These are phyloP conservation scores for Agrochola lota DNA, from an alignment of 2,888 invertebrate species.

Conservation along the genomic window DNA sequence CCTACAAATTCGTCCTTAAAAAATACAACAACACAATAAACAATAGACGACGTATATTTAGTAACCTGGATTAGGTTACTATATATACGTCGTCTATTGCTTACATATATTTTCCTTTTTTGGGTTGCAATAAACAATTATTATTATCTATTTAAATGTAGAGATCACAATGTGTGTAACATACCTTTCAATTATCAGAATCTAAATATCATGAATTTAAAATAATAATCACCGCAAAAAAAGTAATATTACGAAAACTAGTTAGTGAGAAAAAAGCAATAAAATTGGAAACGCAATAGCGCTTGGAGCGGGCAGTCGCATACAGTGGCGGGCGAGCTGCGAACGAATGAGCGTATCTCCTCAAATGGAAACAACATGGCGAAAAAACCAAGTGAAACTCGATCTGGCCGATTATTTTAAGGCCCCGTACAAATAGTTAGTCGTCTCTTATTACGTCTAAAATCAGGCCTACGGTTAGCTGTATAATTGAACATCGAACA, in stretches of 20 bases:
- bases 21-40: too few relatives aligned
- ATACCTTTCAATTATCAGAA: not conserved
- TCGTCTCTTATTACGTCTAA: not conserved
- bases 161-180: not conserved
- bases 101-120: not conserved
- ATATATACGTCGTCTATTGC: too few relatives aligned
- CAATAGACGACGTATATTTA: too few relatives aligned
- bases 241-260: conserved; percentile 53
- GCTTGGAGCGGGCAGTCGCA: conserved; percentile 32
- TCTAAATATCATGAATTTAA: not conserved
- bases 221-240: conserved; percentile 15
- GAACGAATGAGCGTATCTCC: conserved; percentile 75
- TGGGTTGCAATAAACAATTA: not conserved
- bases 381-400: conserved; percentile 55
- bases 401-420: conserved; percentile 1
- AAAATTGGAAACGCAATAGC: conserved; percentile 62
- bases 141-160: not conserved
- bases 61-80: too few relatives aligned
- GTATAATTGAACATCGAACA: too few relatives aligned
- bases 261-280: conserved; percentile 49
- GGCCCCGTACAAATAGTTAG: conserved; percentile 26
- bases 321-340: conserved; percentile 60
- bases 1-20: not conserved
- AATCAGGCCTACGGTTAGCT: too few relatives aligned
- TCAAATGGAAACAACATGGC: conserved; percentile 76